Evolutionary conservation across 1,140 invertebrate species (phyloP).

Genomic region (Diabrotica undecimpunctata): DNA sequence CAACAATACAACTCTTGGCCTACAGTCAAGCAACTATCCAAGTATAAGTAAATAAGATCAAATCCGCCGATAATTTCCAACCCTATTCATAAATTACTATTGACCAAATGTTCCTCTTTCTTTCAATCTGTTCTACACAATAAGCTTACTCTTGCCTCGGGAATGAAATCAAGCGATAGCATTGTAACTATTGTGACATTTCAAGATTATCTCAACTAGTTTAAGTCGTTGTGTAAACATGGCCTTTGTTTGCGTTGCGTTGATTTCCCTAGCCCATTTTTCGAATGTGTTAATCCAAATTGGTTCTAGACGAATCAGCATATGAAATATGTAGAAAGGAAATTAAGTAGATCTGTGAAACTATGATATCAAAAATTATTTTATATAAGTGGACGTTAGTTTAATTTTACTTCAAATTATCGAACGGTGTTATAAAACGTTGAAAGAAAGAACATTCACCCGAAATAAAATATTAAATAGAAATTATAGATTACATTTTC

Average conservation of each 20-base stretch:
- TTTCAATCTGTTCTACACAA: background rate
- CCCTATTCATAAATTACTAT: slow-evolving; percentile 2
- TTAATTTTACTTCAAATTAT: too few relatives aligned
- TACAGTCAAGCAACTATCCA: background rate
- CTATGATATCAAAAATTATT: too few relatives aligned
- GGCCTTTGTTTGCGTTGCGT: background rate
- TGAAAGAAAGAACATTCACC: too few relatives aligned
- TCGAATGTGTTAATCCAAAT: background rate
- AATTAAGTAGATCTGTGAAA: too few relatives aligned
- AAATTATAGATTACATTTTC: too few relatives aligned
- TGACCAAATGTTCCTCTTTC: background rate
- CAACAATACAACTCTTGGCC: too few relatives aligned
- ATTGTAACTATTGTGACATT: background rate
- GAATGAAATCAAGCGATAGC: background rate
- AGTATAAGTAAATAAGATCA: slow-evolving; percentile 1
- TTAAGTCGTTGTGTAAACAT: slow-evolving; percentile 1
- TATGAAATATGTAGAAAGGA: too few relatives aligned
- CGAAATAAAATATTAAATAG: too few relatives aligned
- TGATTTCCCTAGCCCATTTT: background rate
- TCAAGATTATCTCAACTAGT: background rate
- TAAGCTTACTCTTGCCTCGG: background rate
- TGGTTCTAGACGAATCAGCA: too few relatives aligned
- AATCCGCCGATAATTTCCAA: background rate
- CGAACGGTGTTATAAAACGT: too few relatives aligned
- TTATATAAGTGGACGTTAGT: too few relatives aligned